These are phyloP conservation scores for Choreutis nemorana DNA, from an alignment of 2,888 invertebrate genomes.

Conservation along the genomic window DNA sequence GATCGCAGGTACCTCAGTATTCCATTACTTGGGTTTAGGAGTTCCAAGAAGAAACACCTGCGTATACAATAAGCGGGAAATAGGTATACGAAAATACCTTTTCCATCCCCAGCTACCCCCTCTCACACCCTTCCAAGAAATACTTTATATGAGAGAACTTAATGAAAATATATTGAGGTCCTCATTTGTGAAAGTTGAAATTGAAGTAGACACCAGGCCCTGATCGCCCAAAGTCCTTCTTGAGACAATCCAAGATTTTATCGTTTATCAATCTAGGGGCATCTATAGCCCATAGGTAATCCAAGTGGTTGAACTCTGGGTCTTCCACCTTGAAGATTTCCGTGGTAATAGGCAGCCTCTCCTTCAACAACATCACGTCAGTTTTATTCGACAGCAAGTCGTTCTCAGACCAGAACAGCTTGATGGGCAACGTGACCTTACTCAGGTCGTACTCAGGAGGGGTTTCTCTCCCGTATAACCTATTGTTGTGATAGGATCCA, in stretches of 20 bases:
- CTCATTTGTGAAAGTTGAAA: not conserved
- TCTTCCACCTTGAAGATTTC: slow-evolving; percentile 65
- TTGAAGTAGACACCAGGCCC: not conserved
- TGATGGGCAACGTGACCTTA: slow-evolving; percentile 67
- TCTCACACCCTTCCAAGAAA: too few relatives aligned
- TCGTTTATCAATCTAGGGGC: slow-evolving; percentile 67
- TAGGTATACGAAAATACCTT: too few relatives aligned
- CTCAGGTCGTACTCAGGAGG: slow-evolving; percentile 72
- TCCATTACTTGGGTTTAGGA: too few relatives aligned
- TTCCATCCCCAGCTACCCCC: too few relatives aligned
- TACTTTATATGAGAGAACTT: too few relatives aligned
- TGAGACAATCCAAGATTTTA: slow-evolving; percentile 37
- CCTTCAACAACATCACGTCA: slow-evolving; percentile 63
- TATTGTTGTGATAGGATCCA: slow-evolving; percentile 63
- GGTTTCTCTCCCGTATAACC: slow-evolving; percentile 57
- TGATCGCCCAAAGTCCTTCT: too few relatives aligned
- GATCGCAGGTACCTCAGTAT: too few relatives aligned
- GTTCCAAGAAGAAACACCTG: too few relatives aligned
- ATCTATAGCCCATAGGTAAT: slow-evolving; percentile 73
- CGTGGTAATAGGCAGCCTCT: slow-evolving; percentile 44
- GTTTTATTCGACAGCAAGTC: slow-evolving; percentile 75
- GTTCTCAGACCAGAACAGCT: slow-evolving; percentile 72
- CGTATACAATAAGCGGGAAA: too few relatives aligned
- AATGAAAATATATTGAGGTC: not conserved
- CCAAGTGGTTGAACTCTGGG: slow-evolving; percentile 74